phyloP scores from a whole-genome alignment of 2,888 invertebrate species.

The Myopa tessellatipennis region DNA sequence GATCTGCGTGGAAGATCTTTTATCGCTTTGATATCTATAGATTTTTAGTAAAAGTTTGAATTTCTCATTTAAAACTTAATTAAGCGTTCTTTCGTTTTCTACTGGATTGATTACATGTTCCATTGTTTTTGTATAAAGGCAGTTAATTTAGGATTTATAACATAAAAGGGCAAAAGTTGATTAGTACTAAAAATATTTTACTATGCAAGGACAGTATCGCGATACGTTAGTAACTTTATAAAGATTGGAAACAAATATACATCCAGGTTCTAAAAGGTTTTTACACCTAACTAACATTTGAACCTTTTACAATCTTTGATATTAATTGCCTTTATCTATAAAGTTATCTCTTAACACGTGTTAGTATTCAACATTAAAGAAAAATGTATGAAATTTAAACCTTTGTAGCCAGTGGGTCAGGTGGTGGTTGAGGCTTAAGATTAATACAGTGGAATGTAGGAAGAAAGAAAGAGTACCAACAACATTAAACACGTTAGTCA shows the following conservation, averaged over 20 bases:
- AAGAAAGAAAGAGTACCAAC: not conserved
- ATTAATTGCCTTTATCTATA: constrained; percentile 5
- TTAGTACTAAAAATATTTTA: too few relatives aligned
- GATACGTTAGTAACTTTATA: not conserved
- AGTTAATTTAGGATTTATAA: not conserved
- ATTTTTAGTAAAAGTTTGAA: too few relatives aligned
- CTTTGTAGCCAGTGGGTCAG: constrained; percentile 31
- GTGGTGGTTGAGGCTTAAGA: constrained; percentile 22
- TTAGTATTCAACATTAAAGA: not conserved
- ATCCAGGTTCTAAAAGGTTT: not conserved
- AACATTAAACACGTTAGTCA: constrained; percentile 20
- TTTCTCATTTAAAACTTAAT: too few relatives aligned
- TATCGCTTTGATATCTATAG: too few relatives aligned
- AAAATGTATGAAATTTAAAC: constrained; percentile 18
- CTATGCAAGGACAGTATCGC: too few relatives aligned
- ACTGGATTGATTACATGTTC: not conserved
- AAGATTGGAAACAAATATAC: too few relatives aligned
- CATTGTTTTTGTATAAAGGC: not conserved
- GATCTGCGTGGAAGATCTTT: not conserved
- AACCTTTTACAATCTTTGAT: not conserved
- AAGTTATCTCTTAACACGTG: not conserved
- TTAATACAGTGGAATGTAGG: not conserved
- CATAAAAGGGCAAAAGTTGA: too few relatives aligned
- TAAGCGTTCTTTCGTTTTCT: not conserved
- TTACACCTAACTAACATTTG: too few relatives aligned